Base-by-base conservation (phyloP, 2,797 vertebrate species). In the Odontamblyopus rebecca region DNA sequence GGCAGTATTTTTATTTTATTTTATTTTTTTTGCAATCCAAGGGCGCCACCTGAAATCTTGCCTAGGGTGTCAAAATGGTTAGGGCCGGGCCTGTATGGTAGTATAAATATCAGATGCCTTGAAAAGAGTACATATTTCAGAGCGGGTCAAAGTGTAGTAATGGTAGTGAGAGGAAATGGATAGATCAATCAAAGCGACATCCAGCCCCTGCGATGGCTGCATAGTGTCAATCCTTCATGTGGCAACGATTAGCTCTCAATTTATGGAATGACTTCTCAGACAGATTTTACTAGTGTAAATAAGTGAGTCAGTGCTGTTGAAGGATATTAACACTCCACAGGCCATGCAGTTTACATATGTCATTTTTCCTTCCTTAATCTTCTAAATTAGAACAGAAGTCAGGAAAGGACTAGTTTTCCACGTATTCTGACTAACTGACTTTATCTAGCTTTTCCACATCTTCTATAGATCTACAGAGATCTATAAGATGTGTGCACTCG, bases 151-250 rank as follows among this genome's bases (percentile, higher is more conserved):
- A 80, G 75, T 73, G 53, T 23, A 64, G 51, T 51, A 76, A 70
- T 68, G 69, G 62, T 61, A 68, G 56, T 11, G 69, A 53, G 73
- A 61, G 78, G 67, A 85, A 87, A 86, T 88, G 60, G 89, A 74
- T 77, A 83, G 82, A 91, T 91, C 86, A 86, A 80, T 91, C 86
- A 88, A 60, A 81, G 68, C 73, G 75, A 85, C 76, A 60, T 61
- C 15, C 54, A 6, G 73, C 73, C 80, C 78, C 32, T 82, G 59
- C 3, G 15, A 63, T 30, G 79, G 74, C 68, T 60, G 80, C 19
- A 76, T 56, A 65, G 81, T 66, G 75, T 90, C 83, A 86, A 71
- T 85, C 86, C 57, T 15, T 82, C 83, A 80, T 71, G 71, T 48
- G 12, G 6, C 44, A 79, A 75, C 86, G 86, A 87, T 89, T 79